These are phyloP conservation scores for Synodontis membranacea DNA, from an alignment of 2,113 vertebrate species.

Conservation along the genomic window DNA sequence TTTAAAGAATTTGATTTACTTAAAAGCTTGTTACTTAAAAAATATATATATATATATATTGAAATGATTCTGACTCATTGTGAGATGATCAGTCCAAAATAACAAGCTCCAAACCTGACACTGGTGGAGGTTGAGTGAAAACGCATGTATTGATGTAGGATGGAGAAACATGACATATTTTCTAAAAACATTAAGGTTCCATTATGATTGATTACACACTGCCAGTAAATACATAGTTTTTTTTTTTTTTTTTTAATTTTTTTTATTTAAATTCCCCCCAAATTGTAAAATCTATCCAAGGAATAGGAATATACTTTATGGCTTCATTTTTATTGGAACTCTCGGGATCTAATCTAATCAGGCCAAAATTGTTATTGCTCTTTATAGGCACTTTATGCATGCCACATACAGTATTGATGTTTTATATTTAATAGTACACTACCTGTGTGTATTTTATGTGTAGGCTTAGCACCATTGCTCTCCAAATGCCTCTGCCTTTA, in stretches of 20 bases:
- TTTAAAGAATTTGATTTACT: constrained; percentile 5
- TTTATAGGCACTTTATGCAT: background rate
- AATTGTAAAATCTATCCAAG: background rate
- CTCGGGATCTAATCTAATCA: background rate
- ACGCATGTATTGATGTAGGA: background rate
- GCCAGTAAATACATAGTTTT: background rate
- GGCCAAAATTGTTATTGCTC: background rate
- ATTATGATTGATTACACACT: background rate
- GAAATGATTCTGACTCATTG: background rate
- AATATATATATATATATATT: constrained; percentile 2
- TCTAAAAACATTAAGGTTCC: background rate
- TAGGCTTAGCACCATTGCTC: background rate
- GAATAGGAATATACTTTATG: background rate
- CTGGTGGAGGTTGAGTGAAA: background rate
- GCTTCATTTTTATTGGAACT: background rate
- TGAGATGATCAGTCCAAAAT: background rate
- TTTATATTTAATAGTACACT: background rate
- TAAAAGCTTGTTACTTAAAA: background rate
- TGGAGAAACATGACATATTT: background rate
- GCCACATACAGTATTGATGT: background rate
- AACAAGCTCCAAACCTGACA: background rate
- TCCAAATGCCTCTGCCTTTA: background rate
- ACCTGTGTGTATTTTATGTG: background rate
- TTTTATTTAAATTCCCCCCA: background rate
- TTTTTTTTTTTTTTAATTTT: background rate